Percentiles rank a stretch among this genome's conserved stretches.
Evolutionary conservation across 1,140 invertebrate species (phyloP).

Genomic region (Meteorus sp.): DNA sequence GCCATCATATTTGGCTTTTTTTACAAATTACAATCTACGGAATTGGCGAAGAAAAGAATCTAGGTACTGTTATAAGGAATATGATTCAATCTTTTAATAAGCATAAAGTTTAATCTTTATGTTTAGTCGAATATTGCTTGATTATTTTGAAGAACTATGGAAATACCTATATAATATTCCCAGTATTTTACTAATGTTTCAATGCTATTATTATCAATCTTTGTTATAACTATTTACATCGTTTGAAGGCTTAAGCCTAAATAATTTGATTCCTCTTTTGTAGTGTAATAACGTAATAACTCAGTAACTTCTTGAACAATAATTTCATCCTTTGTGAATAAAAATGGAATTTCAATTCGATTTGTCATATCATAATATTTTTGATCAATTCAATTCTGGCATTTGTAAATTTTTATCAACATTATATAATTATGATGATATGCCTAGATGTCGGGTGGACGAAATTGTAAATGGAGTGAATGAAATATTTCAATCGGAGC

Average conservation of each 20-base stretch:
- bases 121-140: background rate
- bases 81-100: background rate
- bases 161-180: background rate
- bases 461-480: too few relatives aligned
- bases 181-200: background rate
- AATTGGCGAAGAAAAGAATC: background rate
- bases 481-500: too few relatives aligned
- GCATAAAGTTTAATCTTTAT: background rate
- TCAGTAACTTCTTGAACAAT: too few relatives aligned
- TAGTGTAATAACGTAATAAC: background rate
- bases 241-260: background rate
- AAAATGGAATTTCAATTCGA: conserved; percentile 1
- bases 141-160: background rate
- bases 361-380: background rate
- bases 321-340: too few relatives aligned
- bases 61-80: background rate
- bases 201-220: background rate
- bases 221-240: background rate
- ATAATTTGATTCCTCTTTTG: background rate
- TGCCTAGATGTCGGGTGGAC: too few relatives aligned
- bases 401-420: conserved; percentile 5
- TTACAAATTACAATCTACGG: background rate
- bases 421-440: background rate
- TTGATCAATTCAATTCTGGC: background rate
- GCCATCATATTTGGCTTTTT: conserved; percentile 6